phyloP scores from a whole-genome alignment of 1,140 invertebrate genomes.

The Oncopeltus fasciatus region DNA sequence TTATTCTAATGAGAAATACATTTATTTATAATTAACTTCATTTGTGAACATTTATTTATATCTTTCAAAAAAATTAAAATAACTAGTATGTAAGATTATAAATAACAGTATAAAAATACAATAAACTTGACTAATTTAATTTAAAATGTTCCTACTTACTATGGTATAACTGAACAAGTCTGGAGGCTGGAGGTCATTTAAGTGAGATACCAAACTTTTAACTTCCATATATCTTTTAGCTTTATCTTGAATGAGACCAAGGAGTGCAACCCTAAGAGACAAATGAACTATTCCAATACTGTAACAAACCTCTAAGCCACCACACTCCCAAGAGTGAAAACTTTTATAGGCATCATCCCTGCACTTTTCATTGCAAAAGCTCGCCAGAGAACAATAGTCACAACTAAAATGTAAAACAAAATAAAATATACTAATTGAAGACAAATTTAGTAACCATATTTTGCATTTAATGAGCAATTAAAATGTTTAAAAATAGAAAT shows the following conservation, averaged over 20 bases:
- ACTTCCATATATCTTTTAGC: slow-evolving; percentile 29
- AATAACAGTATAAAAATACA: no score
- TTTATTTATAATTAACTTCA: no score
- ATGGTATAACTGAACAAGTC: slow-evolving; percentile 50
- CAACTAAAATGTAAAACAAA: slow-evolving; percentile 31
- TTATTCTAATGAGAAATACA: no score
- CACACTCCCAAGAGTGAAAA: slow-evolving; percentile 64
- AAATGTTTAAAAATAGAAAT: no score
- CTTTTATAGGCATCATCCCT: slow-evolving; percentile 37
- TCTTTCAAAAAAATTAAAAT: neutral
- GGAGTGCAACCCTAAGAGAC: slow-evolving; percentile 40
- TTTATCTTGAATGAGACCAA: slow-evolving; percentile 10
- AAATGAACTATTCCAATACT: slow-evolving; percentile 63
- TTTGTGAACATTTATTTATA: neutral
- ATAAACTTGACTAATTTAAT: no score
- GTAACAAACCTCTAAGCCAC: slow-evolving; percentile 41
- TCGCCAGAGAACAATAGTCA: slow-evolving; percentile 40
- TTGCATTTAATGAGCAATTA: no score
- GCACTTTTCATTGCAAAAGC: slow-evolving; percentile 53
- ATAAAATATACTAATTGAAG: no score
- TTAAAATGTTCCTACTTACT: slow-evolving; percentile 31
- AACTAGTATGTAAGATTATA: no score
- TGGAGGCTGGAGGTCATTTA: slow-evolving; percentile 38
- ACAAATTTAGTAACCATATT: no score
- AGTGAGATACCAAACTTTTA: slow-evolving; percentile 44